A percentile compares a stretch with the other conserved stretches of the same genome.
phyloP scores from a whole-genome alignment of 2,888 invertebrate species.

The Mythimna pallens region DNA sequence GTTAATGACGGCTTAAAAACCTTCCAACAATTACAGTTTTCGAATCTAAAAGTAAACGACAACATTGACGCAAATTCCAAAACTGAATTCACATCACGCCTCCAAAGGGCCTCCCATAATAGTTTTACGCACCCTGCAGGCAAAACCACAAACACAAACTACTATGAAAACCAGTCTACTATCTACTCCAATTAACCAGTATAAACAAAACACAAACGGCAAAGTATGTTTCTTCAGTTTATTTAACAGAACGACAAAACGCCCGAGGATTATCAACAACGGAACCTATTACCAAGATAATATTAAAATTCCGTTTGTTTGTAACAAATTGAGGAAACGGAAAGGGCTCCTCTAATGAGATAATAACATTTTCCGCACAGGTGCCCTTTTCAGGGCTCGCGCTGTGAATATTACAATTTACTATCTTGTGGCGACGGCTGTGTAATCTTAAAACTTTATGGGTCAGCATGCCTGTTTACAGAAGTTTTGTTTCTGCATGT shows the following conservation, averaged over 20 bases:
- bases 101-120: conserved; percentile 9
- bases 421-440: conserved; percentile 62
- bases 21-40: not conserved
- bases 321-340: conserved; percentile 79
- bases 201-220: conserved; percentile 56
- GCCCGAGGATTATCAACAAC: conserved; percentile 72
- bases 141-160: conserved; percentile 39
- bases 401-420: conserved; percentile 67
- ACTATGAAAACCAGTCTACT: conserved; percentile 35
- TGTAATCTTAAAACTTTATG: conserved; percentile 67
- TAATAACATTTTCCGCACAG: conserved; percentile 83
- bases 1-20: not conserved
- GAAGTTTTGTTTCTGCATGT: conserved; percentile 48
- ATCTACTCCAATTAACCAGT: conserved; percentile 58
- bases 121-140: conserved; percentile 33
- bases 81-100: not conserved
- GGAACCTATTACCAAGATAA: conserved; percentile 72
- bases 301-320: conserved; percentile 85
- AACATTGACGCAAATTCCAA: not conserved
- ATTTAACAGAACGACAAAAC: conserved; percentile 70
- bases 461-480: conserved; percentile 63
- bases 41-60: not conserved
- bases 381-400: conserved; percentile 69
- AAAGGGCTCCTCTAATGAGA: conserved; percentile 84
- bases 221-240: conserved; percentile 56